phyloP scores from a whole-genome alignment of 2,113 vertebrate species.

The Equus przewalskii region DNA sequence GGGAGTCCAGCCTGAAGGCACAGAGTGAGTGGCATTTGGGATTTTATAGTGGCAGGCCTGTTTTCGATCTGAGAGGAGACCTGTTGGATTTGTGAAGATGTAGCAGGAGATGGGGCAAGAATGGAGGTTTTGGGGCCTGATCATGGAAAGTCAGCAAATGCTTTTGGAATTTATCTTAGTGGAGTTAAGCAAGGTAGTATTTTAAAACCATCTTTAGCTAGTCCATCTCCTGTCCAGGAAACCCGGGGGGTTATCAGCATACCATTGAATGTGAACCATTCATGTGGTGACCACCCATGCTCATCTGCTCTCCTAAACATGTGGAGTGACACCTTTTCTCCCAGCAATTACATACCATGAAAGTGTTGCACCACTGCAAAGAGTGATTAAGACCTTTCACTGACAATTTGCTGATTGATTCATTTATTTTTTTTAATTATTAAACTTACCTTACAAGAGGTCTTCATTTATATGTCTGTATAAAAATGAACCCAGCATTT shows the following conservation, averaged over 20 bases:
- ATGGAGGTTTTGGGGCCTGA: not conserved
- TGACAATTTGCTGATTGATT: not conserved
- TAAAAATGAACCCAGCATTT: not conserved
- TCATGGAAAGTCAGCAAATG: not conserved
- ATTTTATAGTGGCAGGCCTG: not conserved
- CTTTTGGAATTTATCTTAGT: slow-evolving; percentile 34
- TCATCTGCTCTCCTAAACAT: not conserved
- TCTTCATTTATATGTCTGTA: slow-evolving; percentile 12
- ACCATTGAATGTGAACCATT: not conserved
- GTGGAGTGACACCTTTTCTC: not conserved
- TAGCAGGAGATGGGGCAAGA: not conserved
- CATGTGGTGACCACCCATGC: not conserved
- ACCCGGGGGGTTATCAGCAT: not conserved
- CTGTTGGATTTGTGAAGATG: not conserved
- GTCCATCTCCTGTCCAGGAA: not conserved
- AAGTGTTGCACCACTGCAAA: not conserved
- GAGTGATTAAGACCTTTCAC: not conserved
- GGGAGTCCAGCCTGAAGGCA: not conserved
- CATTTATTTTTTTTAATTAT: not conserved
- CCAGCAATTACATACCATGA: not conserved
- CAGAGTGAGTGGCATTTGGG: not conserved
- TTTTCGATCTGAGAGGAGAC: not conserved
- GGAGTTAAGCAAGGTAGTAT: not conserved
- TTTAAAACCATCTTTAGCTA: not conserved
- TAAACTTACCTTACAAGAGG: not conserved